A percentile compares a stretch with the other conserved stretches of the same genome.
Evolutionary conservation across 2,888 invertebrate species (phyloP).

Genomic region (Luperina nickerlii): DNA sequence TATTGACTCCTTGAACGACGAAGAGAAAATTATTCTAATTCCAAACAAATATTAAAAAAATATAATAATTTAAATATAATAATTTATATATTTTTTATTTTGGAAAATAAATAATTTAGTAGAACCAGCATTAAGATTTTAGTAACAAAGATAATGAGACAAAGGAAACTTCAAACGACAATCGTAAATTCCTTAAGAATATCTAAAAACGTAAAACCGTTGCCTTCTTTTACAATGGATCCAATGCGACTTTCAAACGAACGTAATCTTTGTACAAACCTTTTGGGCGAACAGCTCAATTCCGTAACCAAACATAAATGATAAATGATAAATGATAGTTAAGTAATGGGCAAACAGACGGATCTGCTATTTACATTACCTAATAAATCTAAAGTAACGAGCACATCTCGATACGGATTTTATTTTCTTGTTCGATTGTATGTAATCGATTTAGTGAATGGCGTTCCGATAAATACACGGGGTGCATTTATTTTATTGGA

Average conservation of each 20-base stretch:
- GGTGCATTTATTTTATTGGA: constrained; percentile 12
- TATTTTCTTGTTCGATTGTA: constrained; percentile 61
- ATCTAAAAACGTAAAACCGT: background rate
- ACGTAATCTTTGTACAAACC: constrained; percentile 69
- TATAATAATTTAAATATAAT: too few species aligned
- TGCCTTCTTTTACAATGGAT: constrained; percentile 9
- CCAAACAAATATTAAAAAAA: background rate
- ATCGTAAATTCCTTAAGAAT: background rate
- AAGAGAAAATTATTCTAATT: background rate
- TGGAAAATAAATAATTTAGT: background rate
- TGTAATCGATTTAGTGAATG: constrained; percentile 24
- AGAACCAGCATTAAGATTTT: background rate
- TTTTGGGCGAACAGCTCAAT: constrained; percentile 73
- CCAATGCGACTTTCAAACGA: constrained; percentile 57
- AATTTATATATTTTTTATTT: too few species aligned
- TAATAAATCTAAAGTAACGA: constrained; percentile 81
- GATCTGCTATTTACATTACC: constrained; percentile 79
- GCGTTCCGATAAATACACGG: background rate
- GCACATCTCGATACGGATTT: constrained; percentile 73
- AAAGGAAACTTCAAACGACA: background rate
- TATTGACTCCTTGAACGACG: background rate
- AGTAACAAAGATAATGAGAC: background rate
- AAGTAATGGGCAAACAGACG: constrained; percentile 78
- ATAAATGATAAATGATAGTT: too few species aligned
- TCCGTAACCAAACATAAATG: constrained; percentile 81